These are phyloP conservation scores for Neodiprion pinetum DNA, from an alignment of 1,140 invertebrate genomes.

Conservation along the genomic window DNA sequence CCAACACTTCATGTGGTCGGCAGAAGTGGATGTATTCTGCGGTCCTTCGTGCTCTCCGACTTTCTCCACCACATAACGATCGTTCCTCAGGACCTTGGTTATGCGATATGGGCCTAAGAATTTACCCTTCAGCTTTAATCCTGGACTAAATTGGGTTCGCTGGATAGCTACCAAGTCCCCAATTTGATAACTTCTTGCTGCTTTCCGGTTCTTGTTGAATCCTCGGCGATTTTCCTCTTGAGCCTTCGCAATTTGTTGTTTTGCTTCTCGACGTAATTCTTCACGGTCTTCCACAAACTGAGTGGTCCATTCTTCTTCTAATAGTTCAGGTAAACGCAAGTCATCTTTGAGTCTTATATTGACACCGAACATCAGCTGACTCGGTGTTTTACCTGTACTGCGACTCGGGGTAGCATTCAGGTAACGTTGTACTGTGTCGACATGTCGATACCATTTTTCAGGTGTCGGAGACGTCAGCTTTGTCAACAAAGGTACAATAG, in stretches of 20 bases:
- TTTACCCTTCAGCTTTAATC: background rate
- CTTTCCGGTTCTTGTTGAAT: constrained; percentile 15
- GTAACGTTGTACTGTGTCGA: constrained; percentile 18
- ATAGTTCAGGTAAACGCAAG: constrained; percentile 6
- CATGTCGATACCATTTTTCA: constrained; percentile 38
- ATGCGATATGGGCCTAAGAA: constrained; percentile 18
- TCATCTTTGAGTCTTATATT: constrained; percentile 9
- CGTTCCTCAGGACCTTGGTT: background rate
- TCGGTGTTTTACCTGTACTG: constrained; percentile 1
- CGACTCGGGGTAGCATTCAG: constrained; percentile 10
- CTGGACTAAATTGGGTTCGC: constrained; percentile 15
- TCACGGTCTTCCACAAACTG: background rate
- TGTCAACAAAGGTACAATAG: constrained; percentile 24
- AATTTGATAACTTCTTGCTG: background rate
- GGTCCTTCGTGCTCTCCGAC: constrained; percentile 18
- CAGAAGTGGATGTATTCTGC: background rate
- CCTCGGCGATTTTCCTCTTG: constrained; percentile 17
- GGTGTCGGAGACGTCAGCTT: constrained; percentile 29
- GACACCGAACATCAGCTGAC: constrained; percentile 10
- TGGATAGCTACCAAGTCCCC: constrained; percentile 17
- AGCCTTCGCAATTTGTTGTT: background rate
- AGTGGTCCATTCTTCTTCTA: background rate
- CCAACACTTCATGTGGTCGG: constrained; percentile 17
- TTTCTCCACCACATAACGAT: constrained; percentile 16
- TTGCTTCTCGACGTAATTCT: background rate